These are phyloP conservation scores for Stenchaetothrips biformis DNA, from an alignment of 2,888 invertebrate species.

Conservation along the genomic window DNA sequence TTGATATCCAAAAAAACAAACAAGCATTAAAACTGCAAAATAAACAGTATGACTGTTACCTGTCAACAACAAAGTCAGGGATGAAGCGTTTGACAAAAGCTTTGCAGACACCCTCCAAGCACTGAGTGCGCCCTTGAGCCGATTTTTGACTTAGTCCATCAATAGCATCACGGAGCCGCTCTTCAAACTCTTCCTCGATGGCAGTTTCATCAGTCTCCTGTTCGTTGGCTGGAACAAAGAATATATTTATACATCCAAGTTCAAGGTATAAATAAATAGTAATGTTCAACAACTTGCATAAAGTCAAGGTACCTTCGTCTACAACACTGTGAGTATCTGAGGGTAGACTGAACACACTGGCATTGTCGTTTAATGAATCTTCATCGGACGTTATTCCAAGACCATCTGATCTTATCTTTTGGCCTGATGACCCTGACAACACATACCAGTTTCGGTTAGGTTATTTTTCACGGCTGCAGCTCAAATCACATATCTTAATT, in stretches of 20 bases:
- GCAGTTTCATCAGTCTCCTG: slow-evolving; percentile 55
- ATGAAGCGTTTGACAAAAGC: slow-evolving; percentile 74
- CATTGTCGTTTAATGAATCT: slow-evolving; percentile 73
- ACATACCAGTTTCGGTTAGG: too few species aligned
- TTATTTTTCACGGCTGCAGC: not conserved
- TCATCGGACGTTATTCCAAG: slow-evolving; percentile 59
- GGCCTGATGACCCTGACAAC: not conserved
- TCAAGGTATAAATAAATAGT: not conserved
- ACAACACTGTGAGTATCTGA: slow-evolving; percentile 68
- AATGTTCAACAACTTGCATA: slow-evolving; percentile 28
- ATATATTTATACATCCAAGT: slow-evolving; percentile 44
- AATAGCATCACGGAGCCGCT: slow-evolving; percentile 78
- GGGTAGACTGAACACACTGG: slow-evolving; percentile 70
- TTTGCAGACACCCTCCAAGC: slow-evolving; percentile 65
- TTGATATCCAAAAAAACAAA: slow-evolving; percentile 28
- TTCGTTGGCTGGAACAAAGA: slow-evolving; percentile 26
- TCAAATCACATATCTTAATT: not conserved
- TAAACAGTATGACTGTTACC: slow-evolving; percentile 47
- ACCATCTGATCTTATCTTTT: not conserved
- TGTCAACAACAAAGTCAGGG: slow-evolving; percentile 68
- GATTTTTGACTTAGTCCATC: slow-evolving; percentile 88
- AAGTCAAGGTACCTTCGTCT: slow-evolving; percentile 48
- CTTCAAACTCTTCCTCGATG: slow-evolving; percentile 73
- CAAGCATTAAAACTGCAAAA: slow-evolving; percentile 28
- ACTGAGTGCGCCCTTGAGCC: slow-evolving; percentile 70